Conservation (phyloP, 2,888 invertebrate genomes). For the Chouioia cunea region DNA sequence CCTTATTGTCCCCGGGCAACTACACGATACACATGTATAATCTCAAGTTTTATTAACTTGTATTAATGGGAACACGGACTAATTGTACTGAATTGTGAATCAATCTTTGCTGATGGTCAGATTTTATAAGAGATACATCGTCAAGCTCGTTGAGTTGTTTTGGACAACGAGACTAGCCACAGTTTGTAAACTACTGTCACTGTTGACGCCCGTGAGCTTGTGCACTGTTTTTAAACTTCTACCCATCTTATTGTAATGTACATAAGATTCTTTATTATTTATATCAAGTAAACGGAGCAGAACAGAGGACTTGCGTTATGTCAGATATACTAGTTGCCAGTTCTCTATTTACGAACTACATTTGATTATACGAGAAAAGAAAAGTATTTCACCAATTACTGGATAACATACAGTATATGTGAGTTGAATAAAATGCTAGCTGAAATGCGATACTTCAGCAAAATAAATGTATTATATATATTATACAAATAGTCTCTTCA, state of each 20-base stretch:
- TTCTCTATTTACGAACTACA: constrained; percentile 38
- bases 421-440: constrained; percentile 37
- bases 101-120: constrained; percentile 1
- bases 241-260: constrained; percentile 42
- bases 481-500: constrained; percentile 14
- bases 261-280: constrained; percentile 42
- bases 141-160: constrained; percentile 24
- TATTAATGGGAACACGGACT: constrained; percentile 18
- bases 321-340: constrained; percentile 38
- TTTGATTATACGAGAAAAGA: constrained; percentile 36
- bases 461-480: constrained; percentile 48
- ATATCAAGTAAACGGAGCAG: constrained; percentile 31
- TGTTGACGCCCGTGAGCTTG: constrained; percentile 43
- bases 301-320: constrained; percentile 31
- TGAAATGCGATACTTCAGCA: constrained; percentile 41
- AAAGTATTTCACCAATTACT: constrained; percentile 41
- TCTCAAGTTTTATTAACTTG: constrained; percentile 31
- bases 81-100: constrained; percentile 22
- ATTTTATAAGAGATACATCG: too few relatives aligned
- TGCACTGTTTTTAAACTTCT: constrained; percentile 46
- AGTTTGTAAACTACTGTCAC: constrained; percentile 46
- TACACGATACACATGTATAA: constrained; percentile 28
- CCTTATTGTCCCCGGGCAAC: constrained; percentile 30
- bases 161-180: constrained; percentile 45
- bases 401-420: constrained; percentile 33